Evolutionary conservation across 2,113 vertebrate genomes (phyloP).

Genomic region (Ictidomys tridecemlineatus): DNA sequence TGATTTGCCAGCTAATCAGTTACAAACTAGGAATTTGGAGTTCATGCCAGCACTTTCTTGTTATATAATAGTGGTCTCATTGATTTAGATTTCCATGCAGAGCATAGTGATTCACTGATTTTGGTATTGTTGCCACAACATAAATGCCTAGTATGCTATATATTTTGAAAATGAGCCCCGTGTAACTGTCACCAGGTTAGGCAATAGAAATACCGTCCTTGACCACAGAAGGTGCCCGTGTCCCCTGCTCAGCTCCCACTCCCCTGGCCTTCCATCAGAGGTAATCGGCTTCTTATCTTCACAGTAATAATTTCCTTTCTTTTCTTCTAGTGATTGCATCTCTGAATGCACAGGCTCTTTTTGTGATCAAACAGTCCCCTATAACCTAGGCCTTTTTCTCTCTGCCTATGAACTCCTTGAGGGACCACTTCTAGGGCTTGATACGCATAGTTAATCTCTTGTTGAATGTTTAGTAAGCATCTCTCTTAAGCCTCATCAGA

Average conservation of each 20-base stretch:
- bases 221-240: neutral
- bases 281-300: neutral
- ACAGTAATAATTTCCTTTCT: neutral
- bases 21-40: neutral
- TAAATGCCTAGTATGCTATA: neutral
- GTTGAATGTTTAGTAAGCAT: conserved; percentile 37
- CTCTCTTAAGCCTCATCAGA: neutral
- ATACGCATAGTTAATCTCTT: neutral
- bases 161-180: neutral
- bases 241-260: neutral
- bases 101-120: neutral
- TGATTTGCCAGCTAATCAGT: neutral
- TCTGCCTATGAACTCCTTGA: neutral
- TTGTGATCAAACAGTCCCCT: conserved; percentile 27
- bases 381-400: conserved; percentile 27
- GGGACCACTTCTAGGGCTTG: conserved; percentile 5
- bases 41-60: neutral
- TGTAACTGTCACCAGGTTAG: neutral
- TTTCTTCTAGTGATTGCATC: neutral
- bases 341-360: neutral
- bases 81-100: neutral
- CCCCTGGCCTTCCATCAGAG: neutral
- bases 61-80: neutral
- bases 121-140: conserved; percentile 15
- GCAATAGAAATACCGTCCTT: neutral